Conservation (phyloP, 2,888 invertebrate genomes). For the Apamea sordens region DNA sequence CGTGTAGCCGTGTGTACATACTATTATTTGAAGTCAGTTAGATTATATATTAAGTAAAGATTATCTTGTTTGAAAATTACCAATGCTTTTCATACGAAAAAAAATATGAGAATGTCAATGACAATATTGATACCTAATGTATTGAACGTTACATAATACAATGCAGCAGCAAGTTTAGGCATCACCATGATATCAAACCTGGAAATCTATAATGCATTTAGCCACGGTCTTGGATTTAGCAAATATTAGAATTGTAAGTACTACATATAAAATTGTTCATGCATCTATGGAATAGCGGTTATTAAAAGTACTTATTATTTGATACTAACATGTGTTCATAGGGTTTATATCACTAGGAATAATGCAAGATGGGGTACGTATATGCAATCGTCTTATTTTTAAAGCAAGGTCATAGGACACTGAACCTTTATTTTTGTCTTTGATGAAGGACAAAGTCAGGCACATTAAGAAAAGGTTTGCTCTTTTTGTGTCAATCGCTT, state of each 20-base stretch:
- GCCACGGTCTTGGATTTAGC: slow-evolving; percentile 43
- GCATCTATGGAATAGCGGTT: neutral
- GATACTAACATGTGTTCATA: neutral
- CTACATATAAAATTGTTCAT: slow-evolving; percentile 8
- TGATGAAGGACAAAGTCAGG: neutral
- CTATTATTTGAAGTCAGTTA: no score
- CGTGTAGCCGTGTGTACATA: no score
- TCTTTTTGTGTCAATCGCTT: neutral
- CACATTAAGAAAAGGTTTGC: neutral
- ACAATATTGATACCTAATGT: neutral
- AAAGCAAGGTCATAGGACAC: slow-evolving; percentile 13
- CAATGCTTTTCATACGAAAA: neutral
- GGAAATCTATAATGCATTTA: slow-evolving; percentile 40
- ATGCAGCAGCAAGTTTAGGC: slow-evolving; percentile 14
- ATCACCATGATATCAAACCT: slow-evolving; percentile 28
- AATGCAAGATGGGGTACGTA: neutral
- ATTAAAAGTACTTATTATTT: slow-evolving; percentile 17
- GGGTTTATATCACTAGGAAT: neutral
- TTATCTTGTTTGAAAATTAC: neutral
- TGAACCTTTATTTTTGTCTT: slow-evolving; percentile 12
- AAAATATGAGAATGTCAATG: slow-evolving; percentile 5
- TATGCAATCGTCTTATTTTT: neutral
- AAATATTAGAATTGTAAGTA: slow-evolving; percentile 40
- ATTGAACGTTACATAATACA: slow-evolving; percentile 4
- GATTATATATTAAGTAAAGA: no score